Base-by-base conservation (phyloP, 2,888 invertebrate genomes). In the Nephrotoma appendiculata region DNA sequence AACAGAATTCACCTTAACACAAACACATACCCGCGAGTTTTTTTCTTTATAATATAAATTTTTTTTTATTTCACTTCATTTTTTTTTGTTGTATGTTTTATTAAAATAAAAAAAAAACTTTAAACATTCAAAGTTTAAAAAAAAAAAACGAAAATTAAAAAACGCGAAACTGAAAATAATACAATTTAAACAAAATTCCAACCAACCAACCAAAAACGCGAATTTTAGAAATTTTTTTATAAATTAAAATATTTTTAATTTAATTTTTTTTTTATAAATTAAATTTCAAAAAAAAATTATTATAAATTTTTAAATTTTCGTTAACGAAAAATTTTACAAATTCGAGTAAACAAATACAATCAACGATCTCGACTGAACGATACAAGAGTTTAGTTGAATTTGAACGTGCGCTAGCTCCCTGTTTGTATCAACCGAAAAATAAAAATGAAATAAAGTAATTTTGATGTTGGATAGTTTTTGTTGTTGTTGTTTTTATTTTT, bases 361-460 rank as follows among this genome's bases (percentile, higher is more conserved):
- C 71, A 31, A 71, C 71, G 71, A 84, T 42, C 84, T 84, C 42
- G 44, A 85, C 85, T 85, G 85, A 44, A 85, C 85, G 44, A 44
- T 44, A 52, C 86, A 86, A 86, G 71, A 83, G 83, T 87, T 15
- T 87, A 86, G 87, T 86, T 52, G 86, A 87, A 87, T 87, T 87
- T 87, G 87, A 87, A 87, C 87, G 87, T 87, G 87, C 87, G 87
- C 87, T 87, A 85, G 85, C 85, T 85, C 85, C 85, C 85, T 85
- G 85, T 85, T 85, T 84, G 84, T 84, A 42, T 84, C 84, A 84
- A 84, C 84, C 48, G 48, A 48, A 86, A 48, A 48, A 48, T 86
- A 86, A 43, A 85, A 44, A 85, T 87, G 43, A 84, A 84, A 84
- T 84, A 84, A 84, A 84, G 84, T 84, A 84, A 84, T 84, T 84